Conservation (phyloP, 2,888 invertebrate species). For the Agonopterix alstromeriana region DNA sequence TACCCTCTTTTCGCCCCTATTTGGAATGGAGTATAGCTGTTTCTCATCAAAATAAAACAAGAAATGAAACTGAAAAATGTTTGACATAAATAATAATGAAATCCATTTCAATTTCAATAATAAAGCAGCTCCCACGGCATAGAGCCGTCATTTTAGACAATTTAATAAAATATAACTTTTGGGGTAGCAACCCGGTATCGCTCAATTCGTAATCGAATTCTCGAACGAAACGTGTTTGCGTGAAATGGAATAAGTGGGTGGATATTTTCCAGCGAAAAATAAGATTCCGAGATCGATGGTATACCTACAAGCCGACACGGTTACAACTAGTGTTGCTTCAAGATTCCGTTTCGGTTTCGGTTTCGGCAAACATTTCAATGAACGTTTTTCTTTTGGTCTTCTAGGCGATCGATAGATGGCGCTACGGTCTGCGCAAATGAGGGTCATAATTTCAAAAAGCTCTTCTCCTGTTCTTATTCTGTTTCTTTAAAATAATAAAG, state of each 20-base stretch:
- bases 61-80: too few species aligned
- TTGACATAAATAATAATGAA: slow-evolving; percentile 5
- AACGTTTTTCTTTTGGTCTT: too few species aligned
- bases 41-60: too few species aligned
- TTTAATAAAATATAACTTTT: slow-evolving; percentile 23
- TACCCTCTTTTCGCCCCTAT: too few species aligned
- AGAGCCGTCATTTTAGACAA: slow-evolving; percentile 16
- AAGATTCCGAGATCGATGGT: slow-evolving; percentile 4
- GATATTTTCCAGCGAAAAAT: slow-evolving; percentile 8
- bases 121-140: slow-evolving; percentile 2
- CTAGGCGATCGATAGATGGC: too few species aligned
- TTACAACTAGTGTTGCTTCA: not conserved
- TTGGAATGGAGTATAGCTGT: too few species aligned
- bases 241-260: slow-evolving; percentile 10
- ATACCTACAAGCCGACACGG: not conserved
- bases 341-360: too few species aligned
- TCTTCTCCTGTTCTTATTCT: too few species aligned
- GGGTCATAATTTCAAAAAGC: too few species aligned
- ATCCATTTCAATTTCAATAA: slow-evolving; percentile 21
- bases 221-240: slow-evolving; percentile 8
- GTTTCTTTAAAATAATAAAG: too few species aligned
- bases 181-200: slow-evolving; percentile 9
- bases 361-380: too few species aligned
- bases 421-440: too few species aligned
- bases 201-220: slow-evolving; percentile 17